These are phyloP conservation scores for Tetropium fuscum DNA, from an alignment of 2,888 invertebrate genomes.

Conservation along the genomic window DNA sequence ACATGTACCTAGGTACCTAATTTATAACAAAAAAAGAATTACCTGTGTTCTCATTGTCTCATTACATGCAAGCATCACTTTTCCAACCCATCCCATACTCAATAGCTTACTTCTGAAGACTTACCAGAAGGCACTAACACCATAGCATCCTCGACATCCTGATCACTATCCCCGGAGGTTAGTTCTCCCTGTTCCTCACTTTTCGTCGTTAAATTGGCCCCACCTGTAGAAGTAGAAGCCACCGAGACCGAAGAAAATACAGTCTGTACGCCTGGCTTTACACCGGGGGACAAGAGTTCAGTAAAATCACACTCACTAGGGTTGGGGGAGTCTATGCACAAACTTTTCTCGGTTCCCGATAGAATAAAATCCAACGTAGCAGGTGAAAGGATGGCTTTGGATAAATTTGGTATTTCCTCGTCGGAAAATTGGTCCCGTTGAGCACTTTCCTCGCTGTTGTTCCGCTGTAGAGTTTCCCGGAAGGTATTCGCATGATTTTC, in stretches of 20 bases:
- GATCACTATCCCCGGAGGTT: conserved; percentile 38
- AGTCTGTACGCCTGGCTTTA: conserved; percentile 12
- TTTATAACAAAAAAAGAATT: too few relatives aligned
- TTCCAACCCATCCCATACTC: too few relatives aligned
- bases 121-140: conserved; percentile 64
- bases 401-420: conserved; percentile 39
- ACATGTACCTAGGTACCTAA: too few relatives aligned
- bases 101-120: too few relatives aligned
- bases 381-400: conserved; percentile 40
- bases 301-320: conserved; percentile 46
- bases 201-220: not conserved
- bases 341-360: conserved; percentile 52
- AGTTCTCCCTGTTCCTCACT: conserved; percentile 15
- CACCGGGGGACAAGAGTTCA: conserved; percentile 47
- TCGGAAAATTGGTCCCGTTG: conserved; percentile 41
- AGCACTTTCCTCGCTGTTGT: conserved; percentile 45
- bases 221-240: conserved; percentile 24
- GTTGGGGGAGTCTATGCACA: conserved; percentile 55
- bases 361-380: conserved; percentile 58
- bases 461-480: conserved; percentile 31
- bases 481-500: conserved; percentile 16
- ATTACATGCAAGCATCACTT: too few relatives aligned
- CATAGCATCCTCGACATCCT: conserved; percentile 56
- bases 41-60: too few relatives aligned
- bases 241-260: conserved; percentile 7